Conservation (phyloP, 2,113 vertebrate genomes). For the Alethe diademata region DNA sequence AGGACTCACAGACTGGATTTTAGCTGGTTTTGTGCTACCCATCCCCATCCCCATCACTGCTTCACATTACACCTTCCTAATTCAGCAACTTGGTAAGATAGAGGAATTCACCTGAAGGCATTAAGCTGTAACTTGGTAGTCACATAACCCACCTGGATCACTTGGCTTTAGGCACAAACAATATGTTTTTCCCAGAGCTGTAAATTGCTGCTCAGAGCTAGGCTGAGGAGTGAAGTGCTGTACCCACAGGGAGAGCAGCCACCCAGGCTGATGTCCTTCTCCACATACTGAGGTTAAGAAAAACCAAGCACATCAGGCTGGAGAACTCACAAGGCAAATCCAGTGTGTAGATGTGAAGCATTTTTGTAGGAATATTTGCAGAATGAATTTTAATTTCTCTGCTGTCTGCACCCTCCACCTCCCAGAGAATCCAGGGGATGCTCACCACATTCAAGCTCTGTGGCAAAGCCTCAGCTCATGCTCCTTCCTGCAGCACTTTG, state of each 20-base stretch:
- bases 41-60: not conserved
- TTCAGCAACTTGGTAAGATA: not conserved
- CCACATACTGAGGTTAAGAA: not conserved
- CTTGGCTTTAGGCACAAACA: slow-evolving; percentile 21
- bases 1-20: not conserved
- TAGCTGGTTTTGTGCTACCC: slow-evolving; percentile 41
- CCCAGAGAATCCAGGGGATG: not conserved
- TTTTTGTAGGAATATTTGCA: not conserved
- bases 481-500: not conserved
- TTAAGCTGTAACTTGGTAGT: not conserved
- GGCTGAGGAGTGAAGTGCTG: not conserved
- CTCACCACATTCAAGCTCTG: not conserved
- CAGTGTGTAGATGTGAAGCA: not conserved
- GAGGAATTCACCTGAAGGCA: not conserved
- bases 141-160: not conserved
- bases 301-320: not conserved
- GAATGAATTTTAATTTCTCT: not conserved
- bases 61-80: slow-evolving; percentile 16
- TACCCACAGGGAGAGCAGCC: not conserved
- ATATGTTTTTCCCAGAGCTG: not conserved
- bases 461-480: not conserved
- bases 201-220: slow-evolving; percentile 37
- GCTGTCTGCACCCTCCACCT: not conserved
- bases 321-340: not conserved
- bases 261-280: slow-evolving; percentile 15